phyloP scores from a whole-genome alignment of 2,113 vertebrate species.

The Petroica traversi region DNA sequence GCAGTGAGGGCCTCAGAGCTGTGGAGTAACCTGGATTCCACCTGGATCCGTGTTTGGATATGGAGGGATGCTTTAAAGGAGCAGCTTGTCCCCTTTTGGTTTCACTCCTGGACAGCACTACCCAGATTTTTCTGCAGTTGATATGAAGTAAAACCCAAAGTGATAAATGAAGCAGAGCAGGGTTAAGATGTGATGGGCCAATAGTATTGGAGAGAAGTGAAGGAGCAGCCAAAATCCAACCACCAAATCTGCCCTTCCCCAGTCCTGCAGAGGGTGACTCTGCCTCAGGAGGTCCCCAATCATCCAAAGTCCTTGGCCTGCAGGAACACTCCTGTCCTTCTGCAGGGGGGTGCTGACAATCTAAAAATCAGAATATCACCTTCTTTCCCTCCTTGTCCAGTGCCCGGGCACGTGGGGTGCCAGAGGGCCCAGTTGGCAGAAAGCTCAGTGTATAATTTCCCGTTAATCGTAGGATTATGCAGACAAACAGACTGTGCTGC shows the following conservation, averaged over 20 bases:
- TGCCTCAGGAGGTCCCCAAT: neutral
- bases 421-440: neutral
- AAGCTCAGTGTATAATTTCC: neutral
- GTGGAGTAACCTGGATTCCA: neutral
- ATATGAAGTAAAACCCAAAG: neutral
- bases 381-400: neutral
- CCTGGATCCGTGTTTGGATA: neutral
- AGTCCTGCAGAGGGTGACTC: neutral
- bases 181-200: neutral
- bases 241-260: neutral
- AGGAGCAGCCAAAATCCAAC: neutral
- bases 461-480: conserved; percentile 35
- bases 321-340: neutral
- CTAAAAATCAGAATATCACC: neutral
- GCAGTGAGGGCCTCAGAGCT: neutral
- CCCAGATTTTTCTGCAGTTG: neutral
- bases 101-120: neutral
- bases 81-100: neutral
- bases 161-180: neutral
- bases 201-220: neutral
- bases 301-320: neutral
- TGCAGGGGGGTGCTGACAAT: neutral
- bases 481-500: neutral
- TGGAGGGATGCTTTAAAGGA: neutral
- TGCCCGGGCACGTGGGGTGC: neutral